Base-by-base conservation (phyloP, 2,888 invertebrate species). In the Ptycholaimellus sp. region DNA sequence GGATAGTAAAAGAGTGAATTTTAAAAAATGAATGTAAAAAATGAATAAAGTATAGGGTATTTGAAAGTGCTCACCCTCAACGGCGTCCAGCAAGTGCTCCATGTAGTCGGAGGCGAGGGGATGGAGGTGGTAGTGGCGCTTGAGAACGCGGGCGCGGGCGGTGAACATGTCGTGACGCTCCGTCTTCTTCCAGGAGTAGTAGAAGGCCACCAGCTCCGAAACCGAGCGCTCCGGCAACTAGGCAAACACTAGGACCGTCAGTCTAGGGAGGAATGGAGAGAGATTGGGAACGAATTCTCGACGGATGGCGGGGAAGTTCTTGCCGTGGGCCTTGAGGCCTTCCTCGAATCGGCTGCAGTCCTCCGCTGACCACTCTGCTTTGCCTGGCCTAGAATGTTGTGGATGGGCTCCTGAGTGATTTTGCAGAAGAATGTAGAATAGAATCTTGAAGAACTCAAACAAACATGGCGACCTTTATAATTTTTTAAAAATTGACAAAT, bases 361-460 rank as follows among this genome's bases (percentile, higher is more conserved):
- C 54, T 87, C 85, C 59, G 90, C 87, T 2, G 85, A 83, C 87
- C 90, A 93, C n/a, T n/a, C n/a, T n/a, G n/a, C n/a, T n/a, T n/a
- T n/a, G n/a, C n/a, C n/a, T n/a, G n/a, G n/a, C n/a, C n/a, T n/a
- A n/a, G n/a, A n/a, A n/a, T n/a, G n/a, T n/a, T n/a, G n/a, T n/a
- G n/a, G n/a, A n/a, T n/a, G n/a, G n/a, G n/a, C n/a, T n/a, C n/a
- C n/a, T n/a, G n/a, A n/a, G n/a, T n/a, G n/a, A n/a, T n/a, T n/a
- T n/a, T n/a, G n/a, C n/a, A n/a, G n/a, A n/a, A n/a, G n/a, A n/a
- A n/a, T n/a, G n/a, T n/a, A n/a, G n/a, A n/a, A n/a, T n/a, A n/a
- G n/a, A n/a, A n/a, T n/a, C n/a, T n/a, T n/a, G n/a, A n/a, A n/a
- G n/a, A n/a, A n/a, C n/a, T n/a, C n/a, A n/a, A n/a, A n/a, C n/a